Evolutionary conservation across 2,888 invertebrate genomes (phyloP).

Genomic region (Meta bourneti): DNA sequence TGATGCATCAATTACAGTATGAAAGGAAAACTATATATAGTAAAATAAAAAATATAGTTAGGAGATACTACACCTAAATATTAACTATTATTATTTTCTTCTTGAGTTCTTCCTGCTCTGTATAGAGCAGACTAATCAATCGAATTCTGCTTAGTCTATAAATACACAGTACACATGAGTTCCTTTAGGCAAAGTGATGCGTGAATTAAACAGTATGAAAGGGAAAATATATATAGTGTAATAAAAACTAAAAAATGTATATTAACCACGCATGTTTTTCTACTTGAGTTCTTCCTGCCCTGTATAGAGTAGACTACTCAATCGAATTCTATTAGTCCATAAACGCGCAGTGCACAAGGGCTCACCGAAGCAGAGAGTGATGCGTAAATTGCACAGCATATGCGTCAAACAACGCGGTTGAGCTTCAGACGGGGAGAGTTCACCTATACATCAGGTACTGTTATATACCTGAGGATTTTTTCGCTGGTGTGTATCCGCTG

Average conservation of each 20-base stretch:
- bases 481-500: slow-evolving; percentile 31
- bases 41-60: too few relatives aligned
- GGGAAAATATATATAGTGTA: neutral
- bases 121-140: too few relatives aligned
- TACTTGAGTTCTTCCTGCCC: neutral
- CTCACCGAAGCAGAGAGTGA: neutral
- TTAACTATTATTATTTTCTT: too few relatives aligned
- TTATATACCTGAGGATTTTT: slow-evolving; percentile 45
- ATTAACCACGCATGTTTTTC: neutral
- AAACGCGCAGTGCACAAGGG: slow-evolving; percentile 39
- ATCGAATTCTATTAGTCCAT: slow-evolving; percentile 55
- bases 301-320: slow-evolving; percentile 53
- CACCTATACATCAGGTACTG: slow-evolving; percentile 11
- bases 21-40: neutral
- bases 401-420: slow-evolving; percentile 55
- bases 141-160: too few relatives aligned
- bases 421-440: slow-evolving; percentile 3
- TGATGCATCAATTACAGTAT: neutral
- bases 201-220: neutral
- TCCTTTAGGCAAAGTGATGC: neutral
- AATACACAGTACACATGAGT: neutral
- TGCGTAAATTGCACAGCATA: slow-evolving; percentile 54
- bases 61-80: too few relatives aligned
- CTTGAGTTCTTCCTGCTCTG: too few relatives aligned
- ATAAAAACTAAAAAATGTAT: neutral